These are phyloP conservation scores for Thrips palmi DNA, from an alignment of 1,140 invertebrate species.

Conservation along the genomic window DNA sequence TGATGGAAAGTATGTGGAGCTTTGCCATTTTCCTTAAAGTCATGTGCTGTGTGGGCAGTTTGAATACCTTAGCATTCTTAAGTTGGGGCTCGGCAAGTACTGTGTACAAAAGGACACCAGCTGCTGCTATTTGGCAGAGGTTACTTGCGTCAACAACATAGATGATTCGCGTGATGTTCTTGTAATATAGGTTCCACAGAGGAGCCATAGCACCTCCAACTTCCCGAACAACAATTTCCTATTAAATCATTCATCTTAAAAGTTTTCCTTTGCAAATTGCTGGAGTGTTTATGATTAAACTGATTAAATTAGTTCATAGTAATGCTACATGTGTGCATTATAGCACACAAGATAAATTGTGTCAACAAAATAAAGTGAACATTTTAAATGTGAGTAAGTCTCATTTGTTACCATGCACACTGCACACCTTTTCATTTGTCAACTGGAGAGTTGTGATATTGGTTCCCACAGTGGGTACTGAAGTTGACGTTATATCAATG, in stretches of 20 bases:
- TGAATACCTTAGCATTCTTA: constrained; percentile 34
- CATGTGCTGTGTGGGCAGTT: neutral
- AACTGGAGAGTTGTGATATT: constrained; percentile 42
- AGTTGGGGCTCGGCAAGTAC: constrained; percentile 47
- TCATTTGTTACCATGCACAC: no score
- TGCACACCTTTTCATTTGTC: constrained; percentile 5
- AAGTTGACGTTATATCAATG: constrained; percentile 48
- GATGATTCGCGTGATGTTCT: constrained; percentile 45
- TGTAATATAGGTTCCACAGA: constrained; percentile 48
- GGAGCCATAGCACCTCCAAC: constrained; percentile 61
- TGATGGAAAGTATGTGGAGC: neutral
- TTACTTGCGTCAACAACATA: constrained; percentile 62
- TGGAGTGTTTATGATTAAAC: no score
- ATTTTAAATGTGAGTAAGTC: no score
- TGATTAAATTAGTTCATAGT: no score
- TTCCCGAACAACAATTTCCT: constrained; percentile 31
- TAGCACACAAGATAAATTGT: no score
- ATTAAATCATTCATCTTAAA: constrained; percentile 11
- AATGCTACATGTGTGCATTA: neutral
- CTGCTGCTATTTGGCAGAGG: constrained; percentile 62
- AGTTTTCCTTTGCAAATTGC: no score
- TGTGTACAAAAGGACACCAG: constrained; percentile 52
- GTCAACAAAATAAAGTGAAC: no score
- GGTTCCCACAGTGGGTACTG: constrained; percentile 54
- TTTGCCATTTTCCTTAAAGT: neutral